A percentile compares a stretch with the other conserved stretches of the same genome.
Conservation (phyloP, 2,797 vertebrate species). For the Loris lydekkerianus region DNA sequence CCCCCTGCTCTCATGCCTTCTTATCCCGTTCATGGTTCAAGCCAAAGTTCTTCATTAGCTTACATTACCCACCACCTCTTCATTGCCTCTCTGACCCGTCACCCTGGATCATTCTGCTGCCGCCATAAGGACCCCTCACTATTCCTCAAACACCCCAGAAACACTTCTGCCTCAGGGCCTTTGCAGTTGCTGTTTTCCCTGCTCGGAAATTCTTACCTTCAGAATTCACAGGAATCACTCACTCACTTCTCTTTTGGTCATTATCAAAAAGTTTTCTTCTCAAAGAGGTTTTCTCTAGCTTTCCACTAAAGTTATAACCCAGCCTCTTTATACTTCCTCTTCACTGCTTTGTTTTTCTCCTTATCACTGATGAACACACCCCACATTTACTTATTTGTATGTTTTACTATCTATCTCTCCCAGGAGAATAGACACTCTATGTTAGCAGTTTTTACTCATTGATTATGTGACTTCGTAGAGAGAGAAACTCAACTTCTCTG, state of each 20-base stretch:
- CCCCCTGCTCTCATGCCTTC: neutral
- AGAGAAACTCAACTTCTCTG: neutral
- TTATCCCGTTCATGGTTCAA: neutral
- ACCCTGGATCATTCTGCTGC: neutral
- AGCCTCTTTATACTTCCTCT: neutral
- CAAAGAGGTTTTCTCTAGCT: neutral
- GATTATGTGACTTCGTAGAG: neutral
- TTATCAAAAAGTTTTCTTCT: slow-evolving; percentile 66
- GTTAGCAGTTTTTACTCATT: neutral
- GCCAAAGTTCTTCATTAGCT: neutral
- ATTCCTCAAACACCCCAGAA: neutral
- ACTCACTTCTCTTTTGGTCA: neutral
- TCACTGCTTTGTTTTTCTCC: neutral
- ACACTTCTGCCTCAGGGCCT: neutral
- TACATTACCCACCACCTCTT: neutral
- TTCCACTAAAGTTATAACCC: slow-evolving; percentile 22
- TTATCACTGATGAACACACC: neutral
- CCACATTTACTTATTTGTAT: neutral
- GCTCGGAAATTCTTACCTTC: slow-evolving; percentile 5
- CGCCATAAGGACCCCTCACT: neutral
- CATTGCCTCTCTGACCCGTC: neutral
- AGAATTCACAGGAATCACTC: neutral
- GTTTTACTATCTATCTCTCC: slow-evolving; percentile 34
- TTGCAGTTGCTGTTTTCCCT: neutral
- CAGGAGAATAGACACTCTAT: neutral